A percentile compares a stretch with the other conserved stretches of the same genome.
These are phyloP conservation scores for Sericinus montela DNA, from an alignment of 2,888 invertebrate genomes.

Conservation along the genomic window DNA sequence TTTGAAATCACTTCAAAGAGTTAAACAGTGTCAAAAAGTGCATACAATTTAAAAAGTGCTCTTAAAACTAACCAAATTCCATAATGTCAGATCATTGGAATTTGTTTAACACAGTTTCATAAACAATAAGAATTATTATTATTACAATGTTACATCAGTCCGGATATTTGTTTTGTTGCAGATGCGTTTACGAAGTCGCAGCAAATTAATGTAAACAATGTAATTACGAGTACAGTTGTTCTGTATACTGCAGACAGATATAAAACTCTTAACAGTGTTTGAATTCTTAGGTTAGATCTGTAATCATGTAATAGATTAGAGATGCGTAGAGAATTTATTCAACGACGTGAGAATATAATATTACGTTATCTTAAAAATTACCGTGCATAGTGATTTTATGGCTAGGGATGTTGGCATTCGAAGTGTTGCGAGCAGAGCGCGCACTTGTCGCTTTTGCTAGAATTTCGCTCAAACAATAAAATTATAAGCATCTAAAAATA, in stretches of 20 bases:
- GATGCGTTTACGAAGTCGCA: too few relatives aligned
- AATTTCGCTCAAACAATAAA: conserved; percentile 75
- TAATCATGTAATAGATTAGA: too few relatives aligned
- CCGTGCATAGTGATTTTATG: conserved; percentile 37
- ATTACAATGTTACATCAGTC: too few relatives aligned
- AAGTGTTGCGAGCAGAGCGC: conserved; percentile 59
- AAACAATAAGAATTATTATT: conserved; percentile 2
- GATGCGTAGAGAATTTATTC: background rate
- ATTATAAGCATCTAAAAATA: conserved; percentile 77
- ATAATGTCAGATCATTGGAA: conserved; percentile 14
- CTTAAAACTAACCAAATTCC: conserved; percentile 14
- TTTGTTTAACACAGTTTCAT: conserved; percentile 6
- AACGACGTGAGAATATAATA: conserved; percentile 31
- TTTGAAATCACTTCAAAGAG: too few relatives aligned
- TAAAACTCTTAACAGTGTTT: too few relatives aligned
- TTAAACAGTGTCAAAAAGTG: too few relatives aligned
- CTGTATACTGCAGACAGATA: too few relatives aligned
- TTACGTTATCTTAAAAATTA: conserved; percentile 30
- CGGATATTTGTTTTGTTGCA: too few relatives aligned
- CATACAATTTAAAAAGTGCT: too few relatives aligned
- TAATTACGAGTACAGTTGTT: too few relatives aligned
- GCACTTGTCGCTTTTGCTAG: conserved; percentile 65
- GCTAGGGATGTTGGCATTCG: conserved; percentile 58
- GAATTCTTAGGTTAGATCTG: too few relatives aligned
- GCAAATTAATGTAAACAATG: too few relatives aligned